Base-by-base conservation (phyloP, 1,140 invertebrate genomes). In the Cardiocondyla obscurior region DNA sequence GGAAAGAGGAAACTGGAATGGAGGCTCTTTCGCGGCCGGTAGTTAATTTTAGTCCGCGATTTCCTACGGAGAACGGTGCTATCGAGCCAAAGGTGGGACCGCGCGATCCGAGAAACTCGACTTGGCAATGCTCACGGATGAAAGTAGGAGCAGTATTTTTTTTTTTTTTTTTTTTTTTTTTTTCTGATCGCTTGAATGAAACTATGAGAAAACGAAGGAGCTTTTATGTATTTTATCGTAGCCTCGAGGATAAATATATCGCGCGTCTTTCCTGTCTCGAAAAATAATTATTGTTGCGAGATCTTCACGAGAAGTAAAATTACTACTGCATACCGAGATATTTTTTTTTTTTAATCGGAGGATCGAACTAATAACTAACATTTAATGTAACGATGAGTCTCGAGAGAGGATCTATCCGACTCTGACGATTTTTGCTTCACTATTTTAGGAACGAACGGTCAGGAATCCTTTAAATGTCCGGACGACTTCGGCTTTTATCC, bases 401-500 rank as follows among this genome's bases (percentile, higher is more conserved):
- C 36, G 14, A 19, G 6, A 30, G 14, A 46, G n/a, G n/a, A 60
- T 39, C 5, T 2, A 7, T 0, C 44, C 5, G 42, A 42, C n/a
- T 46, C 7, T n/a, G 58, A 62, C 39, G 53, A 58, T 8, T 12
- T 81, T 46, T 16, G 3, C 4, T 58, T 22, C n/a, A 28, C 42
- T 6, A 8, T 95, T 94, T 39, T 94, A 97, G 96, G 96, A 90
- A 94, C 95, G 82, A 70, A 25, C 83, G 94, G 90, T 25, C 96
- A 98, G 92, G 97, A 98, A 85, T 95, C 94, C 88, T 99, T 98
- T 96, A 97, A 98, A 95, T 99, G 98, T 92, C 98, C 98, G 6
- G 97, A 99, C 92, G 98, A 98, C 93, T 98, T 98, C 91, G 98
- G 98, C 8, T 99, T 98, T 95, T 99, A 98, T 94, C 97, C 97